Evolutionary conservation across 2,113 vertebrate species (phyloP).

Genomic region (Leptodactylus fuscus): DNA sequence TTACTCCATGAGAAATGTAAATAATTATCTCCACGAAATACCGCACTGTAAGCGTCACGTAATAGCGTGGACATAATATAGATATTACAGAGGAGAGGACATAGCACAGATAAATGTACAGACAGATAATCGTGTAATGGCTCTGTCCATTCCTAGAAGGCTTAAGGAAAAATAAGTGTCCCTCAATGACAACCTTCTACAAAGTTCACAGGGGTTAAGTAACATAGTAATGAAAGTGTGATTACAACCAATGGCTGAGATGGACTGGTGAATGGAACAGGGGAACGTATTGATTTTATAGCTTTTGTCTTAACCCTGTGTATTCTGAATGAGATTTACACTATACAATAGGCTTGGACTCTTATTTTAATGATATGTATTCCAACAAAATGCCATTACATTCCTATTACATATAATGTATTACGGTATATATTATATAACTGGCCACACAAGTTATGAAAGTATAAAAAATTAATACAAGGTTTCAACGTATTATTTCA

Average conservation of each 20-base stretch:
- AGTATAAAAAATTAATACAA: not conserved
- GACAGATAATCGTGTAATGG: not conserved
- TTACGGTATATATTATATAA: not conserved
- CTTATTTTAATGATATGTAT: too few species aligned
- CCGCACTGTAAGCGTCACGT: not conserved
- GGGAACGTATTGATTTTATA: constrained; percentile 17
- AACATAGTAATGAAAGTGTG: constrained; percentile 26
- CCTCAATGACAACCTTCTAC: not conserved
- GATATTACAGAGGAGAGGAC: not conserved
- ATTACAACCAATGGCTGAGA: constrained; percentile 22
- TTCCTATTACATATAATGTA: not conserved
- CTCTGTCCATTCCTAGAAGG: not conserved
- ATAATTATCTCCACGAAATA: not conserved
- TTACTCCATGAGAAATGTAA: not conserved
- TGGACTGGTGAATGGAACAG: not conserved
- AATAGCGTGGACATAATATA: not conserved
- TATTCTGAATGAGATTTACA: not conserved
- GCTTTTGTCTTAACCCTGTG: not conserved
- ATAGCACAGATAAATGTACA: not conserved
- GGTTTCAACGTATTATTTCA: too few species aligned
- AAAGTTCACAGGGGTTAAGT: constrained; percentile 46
- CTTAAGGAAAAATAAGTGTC: not conserved
- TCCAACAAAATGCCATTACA: not conserved
- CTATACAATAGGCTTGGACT: too few species aligned
- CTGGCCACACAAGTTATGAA: not conserved